phyloP scores from a whole-genome alignment of 2,888 invertebrate genomes.

The Euplagia quadripunctaria region DNA sequence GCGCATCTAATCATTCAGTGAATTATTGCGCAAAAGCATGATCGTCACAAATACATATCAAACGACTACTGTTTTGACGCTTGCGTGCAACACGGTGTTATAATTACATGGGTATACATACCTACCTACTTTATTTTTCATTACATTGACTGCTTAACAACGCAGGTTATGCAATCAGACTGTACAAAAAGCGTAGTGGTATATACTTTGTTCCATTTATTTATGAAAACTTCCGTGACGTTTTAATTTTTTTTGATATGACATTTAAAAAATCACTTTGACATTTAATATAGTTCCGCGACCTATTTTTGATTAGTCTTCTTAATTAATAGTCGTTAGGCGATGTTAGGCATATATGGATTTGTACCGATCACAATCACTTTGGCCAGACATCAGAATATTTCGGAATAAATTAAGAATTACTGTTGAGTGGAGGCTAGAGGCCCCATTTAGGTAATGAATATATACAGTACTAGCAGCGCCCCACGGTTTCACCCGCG shows the following conservation, averaged over 20 bases:
- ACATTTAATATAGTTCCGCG: conserved; percentile 24
- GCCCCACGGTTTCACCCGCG: no score
- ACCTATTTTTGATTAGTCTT: conserved; percentile 21
- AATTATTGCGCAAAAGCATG: conserved; percentile 63
- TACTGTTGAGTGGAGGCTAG: conserved; percentile 21
- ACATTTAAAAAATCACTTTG: conserved; percentile 11
- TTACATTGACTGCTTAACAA: conserved; percentile 26
- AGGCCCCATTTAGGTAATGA: conserved; percentile 28
- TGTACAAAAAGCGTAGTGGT: conserved; percentile 26
- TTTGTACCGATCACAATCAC: conserved; percentile 38
- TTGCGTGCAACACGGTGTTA: conserved; percentile 44
- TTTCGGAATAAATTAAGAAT: conserved; percentile 29
- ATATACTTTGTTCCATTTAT: background rate
- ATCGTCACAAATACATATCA: conserved; percentile 51
- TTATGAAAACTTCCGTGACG: background rate
- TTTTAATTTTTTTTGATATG: background rate
- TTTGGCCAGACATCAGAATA: conserved; percentile 20
- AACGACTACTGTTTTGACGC: conserved; percentile 48
- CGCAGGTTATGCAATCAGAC: conserved; percentile 29
- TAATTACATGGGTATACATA: conserved; percentile 38
- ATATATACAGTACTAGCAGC: no score
- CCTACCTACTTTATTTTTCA: conserved; percentile 20
- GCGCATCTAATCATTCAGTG: conserved; percentile 74
- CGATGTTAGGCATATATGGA: conserved; percentile 38
- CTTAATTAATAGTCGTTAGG: conserved; percentile 33